These are phyloP conservation scores for Sarcophilus harrisii DNA, from an alignment of 2,797 vertebrate genomes.

Conservation along the genomic window DNA sequence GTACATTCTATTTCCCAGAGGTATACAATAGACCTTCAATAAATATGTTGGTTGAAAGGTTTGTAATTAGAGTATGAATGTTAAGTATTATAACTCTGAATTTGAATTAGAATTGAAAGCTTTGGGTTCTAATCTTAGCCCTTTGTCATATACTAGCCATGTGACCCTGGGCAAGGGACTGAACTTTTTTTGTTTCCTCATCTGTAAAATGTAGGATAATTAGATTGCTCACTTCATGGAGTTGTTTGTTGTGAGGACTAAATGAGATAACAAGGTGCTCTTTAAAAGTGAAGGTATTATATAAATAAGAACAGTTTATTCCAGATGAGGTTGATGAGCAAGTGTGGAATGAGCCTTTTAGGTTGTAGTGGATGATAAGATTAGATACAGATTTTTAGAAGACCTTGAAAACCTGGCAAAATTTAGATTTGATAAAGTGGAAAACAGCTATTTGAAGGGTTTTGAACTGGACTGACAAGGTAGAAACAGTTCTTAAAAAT, in stretches of 20 bases:
- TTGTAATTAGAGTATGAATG: neutral
- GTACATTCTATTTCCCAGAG: neutral
- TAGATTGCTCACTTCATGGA: neutral
- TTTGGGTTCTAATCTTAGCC: neutral
- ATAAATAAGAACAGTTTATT: neutral
- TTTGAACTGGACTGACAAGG: constrained; percentile 25
- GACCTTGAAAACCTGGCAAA: constrained; percentile 35
- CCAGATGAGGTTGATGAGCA: neutral
- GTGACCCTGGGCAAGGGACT: neutral
- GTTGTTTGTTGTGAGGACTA: neutral
- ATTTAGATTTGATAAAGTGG: constrained; percentile 45
- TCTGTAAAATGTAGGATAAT: neutral
- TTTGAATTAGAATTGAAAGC: neutral
- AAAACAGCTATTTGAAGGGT: neutral
- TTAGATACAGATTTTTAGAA: constrained; percentile 1
- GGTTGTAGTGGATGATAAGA: neutral
- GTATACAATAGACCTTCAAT: neutral
- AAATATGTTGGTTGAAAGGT: neutral
- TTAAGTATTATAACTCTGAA: neutral
- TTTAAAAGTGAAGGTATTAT: neutral
- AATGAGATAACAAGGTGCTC: neutral
- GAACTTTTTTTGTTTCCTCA: neutral
- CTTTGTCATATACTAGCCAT: neutral
- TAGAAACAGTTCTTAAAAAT: constrained; percentile 46
- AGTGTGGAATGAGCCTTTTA: neutral